Conservation (phyloP, 2,113 vertebrate species). For the Antechinus flavipes region DNA sequence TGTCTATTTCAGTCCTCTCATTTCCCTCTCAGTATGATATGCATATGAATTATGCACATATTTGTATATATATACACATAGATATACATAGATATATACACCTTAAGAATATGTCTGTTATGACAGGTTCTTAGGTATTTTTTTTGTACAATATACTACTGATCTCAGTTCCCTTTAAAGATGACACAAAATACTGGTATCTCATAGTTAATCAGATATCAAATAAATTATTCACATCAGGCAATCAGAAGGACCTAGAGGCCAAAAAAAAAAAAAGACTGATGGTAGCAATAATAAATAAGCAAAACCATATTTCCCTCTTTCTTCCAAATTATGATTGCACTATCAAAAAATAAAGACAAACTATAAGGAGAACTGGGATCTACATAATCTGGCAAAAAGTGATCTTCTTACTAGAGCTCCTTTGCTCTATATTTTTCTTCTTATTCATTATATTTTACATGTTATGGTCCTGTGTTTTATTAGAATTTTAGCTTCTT, state of each 20-base stretch:
- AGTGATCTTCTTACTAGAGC: background rate
- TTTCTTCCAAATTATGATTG: background rate
- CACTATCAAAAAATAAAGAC: background rate
- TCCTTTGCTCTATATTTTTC: background rate
- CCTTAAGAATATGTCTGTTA: background rate
- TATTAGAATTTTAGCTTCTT: background rate
- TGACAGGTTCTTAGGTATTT: background rate
- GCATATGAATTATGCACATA: background rate
- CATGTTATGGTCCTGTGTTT: background rate
- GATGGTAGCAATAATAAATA: background rate
- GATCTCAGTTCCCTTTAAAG: background rate
- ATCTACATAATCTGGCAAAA: background rate
- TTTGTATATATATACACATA: background rate
- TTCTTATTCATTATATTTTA: background rate
- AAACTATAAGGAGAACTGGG: background rate
- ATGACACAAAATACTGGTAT: background rate
- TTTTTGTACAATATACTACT: background rate
- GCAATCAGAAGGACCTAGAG: background rate
- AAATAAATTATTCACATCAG: background rate
- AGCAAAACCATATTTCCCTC: background rate
- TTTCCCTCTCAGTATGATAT: background rate
- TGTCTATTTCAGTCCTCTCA: background rate
- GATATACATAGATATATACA: background rate
- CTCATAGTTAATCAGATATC: background rate
- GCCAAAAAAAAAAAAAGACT: background rate